Evolutionary conservation across 1,140 invertebrate genomes (phyloP), one percentile per base, ranked within the genome.

Genomic region (Hyphantria cunea): DNA sequence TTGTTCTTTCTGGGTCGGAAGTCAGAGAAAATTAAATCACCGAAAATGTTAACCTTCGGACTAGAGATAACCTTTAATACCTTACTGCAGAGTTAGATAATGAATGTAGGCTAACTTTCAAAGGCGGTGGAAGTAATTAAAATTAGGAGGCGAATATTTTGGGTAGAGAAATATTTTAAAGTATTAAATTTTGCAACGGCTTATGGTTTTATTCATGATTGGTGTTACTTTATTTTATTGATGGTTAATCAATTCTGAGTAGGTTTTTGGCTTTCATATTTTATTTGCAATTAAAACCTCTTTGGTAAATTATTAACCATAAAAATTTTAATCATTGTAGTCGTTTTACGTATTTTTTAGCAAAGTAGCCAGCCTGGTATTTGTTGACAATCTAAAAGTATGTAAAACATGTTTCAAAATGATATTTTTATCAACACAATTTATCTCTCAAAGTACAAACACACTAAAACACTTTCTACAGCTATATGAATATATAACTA

Each of bases 51-150:
- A 34, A 53, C 51, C 37, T 42, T 53, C 13, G 10, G 37, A 10
- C 31, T 7, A 14, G 5, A 56, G 42, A 31, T 56, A 15, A 45
- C n/a, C 13, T 45, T 56, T 1, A 44, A 47, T 45, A 56, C 31
- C 11, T 47, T 32, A 44, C 39, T 25, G 25, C 8, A n/a, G 13
- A 42, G n/a, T 34, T 15, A 15, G 31, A n/a, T 45, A 11, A 45
- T 34, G 7, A 33, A 42, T 37, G 34, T 37, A 55, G 32, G 7
- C 39, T 7, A 42, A 53, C 15, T 17, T 8, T 31, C 14, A 15
- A 42, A 50, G 11, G 52, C 34, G 49, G 3, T 10, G 13, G 12
- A 14, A 34, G 33, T 52, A 52, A 52, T 37, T 52, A 52, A 39
- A 39, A 37, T 37, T 51, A 15, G 0, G 6, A 4, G 12, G 14